Conservation (phyloP, 2,113 vertebrate genomes). For the Sapajus apella region DNA sequence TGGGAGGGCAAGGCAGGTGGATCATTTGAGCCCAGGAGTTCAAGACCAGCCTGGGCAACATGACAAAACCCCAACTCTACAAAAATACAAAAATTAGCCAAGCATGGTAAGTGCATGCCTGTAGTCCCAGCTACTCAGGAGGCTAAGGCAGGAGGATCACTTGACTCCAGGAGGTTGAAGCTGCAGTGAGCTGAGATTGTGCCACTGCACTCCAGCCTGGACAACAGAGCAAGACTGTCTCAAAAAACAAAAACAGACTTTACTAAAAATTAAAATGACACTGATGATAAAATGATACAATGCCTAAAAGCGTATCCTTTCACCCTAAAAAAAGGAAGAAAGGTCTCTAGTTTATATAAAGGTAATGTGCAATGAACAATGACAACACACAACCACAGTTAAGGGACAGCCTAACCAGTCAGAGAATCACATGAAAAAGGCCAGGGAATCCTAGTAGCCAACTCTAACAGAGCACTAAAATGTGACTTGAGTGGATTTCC, state of each 20-base stretch:
- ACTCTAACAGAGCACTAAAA: not conserved
- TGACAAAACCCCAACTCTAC: not conserved
- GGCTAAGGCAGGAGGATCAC: not conserved
- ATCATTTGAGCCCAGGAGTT: not conserved
- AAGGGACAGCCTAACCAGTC: not conserved
- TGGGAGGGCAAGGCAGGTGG: not conserved
- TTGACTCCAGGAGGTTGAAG: not conserved
- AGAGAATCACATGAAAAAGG: not conserved
- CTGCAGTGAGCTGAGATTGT: not conserved
- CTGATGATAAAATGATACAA: not conserved
- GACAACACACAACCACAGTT: not conserved
- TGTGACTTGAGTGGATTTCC: slow-evolving; percentile 2
- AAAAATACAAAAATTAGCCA: not conserved
- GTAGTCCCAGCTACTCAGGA: not conserved
- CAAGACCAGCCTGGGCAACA: not conserved
- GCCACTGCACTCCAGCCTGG: not conserved
- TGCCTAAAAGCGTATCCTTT: not conserved
- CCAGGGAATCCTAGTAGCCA: not conserved
- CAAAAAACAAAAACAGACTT: not conserved
- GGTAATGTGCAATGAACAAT: not conserved
- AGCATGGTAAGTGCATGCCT: not conserved
- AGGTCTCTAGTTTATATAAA: not conserved
- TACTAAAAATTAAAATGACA: not conserved
- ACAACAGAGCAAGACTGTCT: not conserved
- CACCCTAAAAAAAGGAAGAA: slow-evolving; percentile 11